A percentile compares a stretch with the other conserved stretches of the same genome.
phyloP scores from a whole-genome alignment of 2,888 invertebrate genomes.

The Rhagium mordax region DNA sequence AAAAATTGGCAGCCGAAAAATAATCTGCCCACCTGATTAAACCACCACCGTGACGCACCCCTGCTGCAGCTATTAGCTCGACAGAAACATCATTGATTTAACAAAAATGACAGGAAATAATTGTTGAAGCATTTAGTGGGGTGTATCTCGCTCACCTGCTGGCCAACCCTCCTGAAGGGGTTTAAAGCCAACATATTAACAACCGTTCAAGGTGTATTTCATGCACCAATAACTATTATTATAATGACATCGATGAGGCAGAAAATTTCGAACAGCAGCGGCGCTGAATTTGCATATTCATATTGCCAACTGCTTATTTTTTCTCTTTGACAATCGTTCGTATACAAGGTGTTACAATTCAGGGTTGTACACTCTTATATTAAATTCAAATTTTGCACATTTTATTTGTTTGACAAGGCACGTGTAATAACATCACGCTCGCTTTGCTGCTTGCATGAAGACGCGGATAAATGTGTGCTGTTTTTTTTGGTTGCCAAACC shows the following conservation, averaged over 20 bases:
- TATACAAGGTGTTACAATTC: too few species aligned
- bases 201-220: slow-evolving; percentile 49
- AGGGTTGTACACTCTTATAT: too few species aligned
- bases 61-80: background rate
- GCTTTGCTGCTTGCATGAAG: too few species aligned
- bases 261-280: slow-evolving; percentile 7
- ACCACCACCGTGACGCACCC: background rate
- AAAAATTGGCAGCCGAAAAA: background rate
- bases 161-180: slow-evolving; percentile 16
- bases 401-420: too few species aligned
- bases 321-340: too few species aligned
- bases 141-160: slow-evolving; percentile 33
- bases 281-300: background rate
- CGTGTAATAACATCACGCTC: too few species aligned
- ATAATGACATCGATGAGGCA: slow-evolving; percentile 47
- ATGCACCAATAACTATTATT: slow-evolving; percentile 48
- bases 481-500: too few species aligned
- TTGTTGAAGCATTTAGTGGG: slow-evolving; percentile 31
- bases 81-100: slow-evolving; percentile 30
- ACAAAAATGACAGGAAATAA: slow-evolving; percentile 30
- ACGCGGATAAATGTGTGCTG: too few species aligned
- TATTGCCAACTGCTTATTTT: too few species aligned
- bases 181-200: slow-evolving; percentile 30
- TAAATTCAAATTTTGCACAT: too few species aligned
- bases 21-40: background rate